A percentile compares a stretch with the other conserved stretches of the same genome.
These are phyloP conservation scores for Hemaris fuciformis DNA, from an alignment of 2,888 invertebrate species.

Conservation along the genomic window DNA sequence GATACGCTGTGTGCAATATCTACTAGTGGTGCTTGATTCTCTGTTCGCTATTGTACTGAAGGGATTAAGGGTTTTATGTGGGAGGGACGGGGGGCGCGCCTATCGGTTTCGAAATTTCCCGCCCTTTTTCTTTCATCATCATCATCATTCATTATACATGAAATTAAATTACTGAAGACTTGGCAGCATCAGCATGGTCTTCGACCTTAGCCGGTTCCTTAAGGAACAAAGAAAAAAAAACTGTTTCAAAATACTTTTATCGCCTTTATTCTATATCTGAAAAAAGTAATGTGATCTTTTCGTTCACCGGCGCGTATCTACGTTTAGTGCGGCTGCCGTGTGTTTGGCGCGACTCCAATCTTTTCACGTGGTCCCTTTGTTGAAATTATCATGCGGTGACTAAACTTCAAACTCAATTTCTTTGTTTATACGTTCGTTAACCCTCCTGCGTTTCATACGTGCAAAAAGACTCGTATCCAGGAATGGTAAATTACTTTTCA, in stretches of 20 bases:
- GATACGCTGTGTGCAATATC: too few relatives aligned
- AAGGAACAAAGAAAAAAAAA: too few relatives aligned
- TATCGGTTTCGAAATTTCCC: too few relatives aligned
- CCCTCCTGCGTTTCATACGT: not conserved
- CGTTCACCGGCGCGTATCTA: not conserved
- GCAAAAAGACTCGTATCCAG: slow-evolving; percentile 4
- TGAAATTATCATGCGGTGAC: not conserved
- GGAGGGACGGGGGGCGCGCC: too few relatives aligned
- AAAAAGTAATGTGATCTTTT: slow-evolving; percentile 6
- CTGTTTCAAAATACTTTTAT: not conserved
- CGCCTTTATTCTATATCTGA: not conserved
- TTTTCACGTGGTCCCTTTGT: slow-evolving; percentile 9
- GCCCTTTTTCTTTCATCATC: too few relatives aligned
- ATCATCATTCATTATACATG: too few relatives aligned
- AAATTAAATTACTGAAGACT: too few relatives aligned
- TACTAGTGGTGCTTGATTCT: too few relatives aligned
- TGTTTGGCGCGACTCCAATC: not conserved
- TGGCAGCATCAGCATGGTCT: too few relatives aligned
- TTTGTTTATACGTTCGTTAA: slow-evolving; percentile 10
- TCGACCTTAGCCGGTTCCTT: too few relatives aligned
- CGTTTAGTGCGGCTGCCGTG: not conserved
- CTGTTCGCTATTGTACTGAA: too few relatives aligned
- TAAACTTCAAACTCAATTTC: slow-evolving; percentile 4
- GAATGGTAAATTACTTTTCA: not conserved
- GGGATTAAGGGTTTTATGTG: too few relatives aligned